Percentiles rank a stretch among this genome's conserved stretches.
phyloP scores from a whole-genome alignment of 2,888 invertebrate species.

The Panopea generosa region DNA sequence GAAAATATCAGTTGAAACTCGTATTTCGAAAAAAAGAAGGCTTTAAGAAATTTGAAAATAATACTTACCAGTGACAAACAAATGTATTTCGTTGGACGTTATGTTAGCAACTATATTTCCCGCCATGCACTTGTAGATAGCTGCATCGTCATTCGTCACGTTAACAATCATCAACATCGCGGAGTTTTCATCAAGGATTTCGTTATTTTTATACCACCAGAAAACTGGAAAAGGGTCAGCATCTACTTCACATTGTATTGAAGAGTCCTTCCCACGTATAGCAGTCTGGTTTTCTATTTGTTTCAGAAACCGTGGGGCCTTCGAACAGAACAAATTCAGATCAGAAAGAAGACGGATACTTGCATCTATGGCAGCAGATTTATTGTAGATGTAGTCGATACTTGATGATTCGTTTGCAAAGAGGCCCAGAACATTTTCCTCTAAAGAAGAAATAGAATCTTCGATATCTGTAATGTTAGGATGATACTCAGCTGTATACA shows the following conservation, averaged over 20 bases:
- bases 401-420: no score
- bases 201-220: conserved; percentile 48
- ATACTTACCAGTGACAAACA: neutral
- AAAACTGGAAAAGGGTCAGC: conserved; percentile 35
- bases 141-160: conserved; percentile 15
- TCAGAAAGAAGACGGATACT: neutral
- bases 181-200: conserved; percentile 4
- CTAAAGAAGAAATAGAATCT: no score
- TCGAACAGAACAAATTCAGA: conserved; percentile 36
- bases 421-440: no score
- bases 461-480: no score
- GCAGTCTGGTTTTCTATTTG: neutral
- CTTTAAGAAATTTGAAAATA: no score
- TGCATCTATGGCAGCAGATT: no score
- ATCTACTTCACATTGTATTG: neutral
- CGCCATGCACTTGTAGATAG: conserved; percentile 40
- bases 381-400: no score
- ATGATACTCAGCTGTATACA: conserved; percentile 28
- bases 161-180: conserved; percentile 28
- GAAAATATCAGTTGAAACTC: no score
- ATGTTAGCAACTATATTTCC: conserved; percentile 56
- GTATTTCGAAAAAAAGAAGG: no score
- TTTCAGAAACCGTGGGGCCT: neutral
- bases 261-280: neutral
- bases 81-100: neutral